Evolutionary conservation across 2,888 invertebrate genomes (phyloP), one percentile per base, ranked within the genome.

Genomic region (Agrenia bidenticulata): DNA sequence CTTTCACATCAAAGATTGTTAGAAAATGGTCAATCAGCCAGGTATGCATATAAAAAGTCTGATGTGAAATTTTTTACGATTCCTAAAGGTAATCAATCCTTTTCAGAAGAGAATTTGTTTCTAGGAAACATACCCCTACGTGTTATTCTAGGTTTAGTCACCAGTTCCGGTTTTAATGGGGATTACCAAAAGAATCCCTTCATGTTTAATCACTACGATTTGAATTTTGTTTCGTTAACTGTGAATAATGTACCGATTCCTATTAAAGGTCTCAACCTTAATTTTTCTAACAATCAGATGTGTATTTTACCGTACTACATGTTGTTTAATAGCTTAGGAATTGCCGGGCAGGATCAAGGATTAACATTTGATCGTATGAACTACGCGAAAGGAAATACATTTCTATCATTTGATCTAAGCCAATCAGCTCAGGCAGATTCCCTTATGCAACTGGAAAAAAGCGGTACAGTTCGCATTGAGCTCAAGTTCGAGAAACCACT

Each of bases 21-120:
- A 13, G 67, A 65, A 45, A 62, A 60, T 5, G 63, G 69, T 1
- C 26, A 67, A 15, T 53, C 54, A 7, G 75, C 73, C 1, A 69
- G 67, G 65, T 77, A 77, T 61, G 73, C 73, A 0, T 51, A 69
- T 7, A 66, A 59, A 17, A 27, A 68, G 15, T 68, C 66, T 11
- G 64, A 74, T n/a, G 56, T 73, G 1, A 70, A 72, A 65, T 64
- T 63, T 2, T 74, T 73, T 41, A 73, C 73, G 0, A 67, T 78
- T 19, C 69, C 72, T 0, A 24, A 26, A n/a, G 73, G 72, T 9
- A 70, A 75, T 17, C 73, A 73, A 37, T 72, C 70, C 11, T 75
- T 77, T 61, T 67, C 75, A 0, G 65, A 78, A 51, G 78, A 79
- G 54, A 78, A 79, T 56, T 42, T 79, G 9, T 77, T 78, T 61